Conservation (phyloP, 53 echinoderm and acorn worm species). For the Patiria pectinifera region DNA sequence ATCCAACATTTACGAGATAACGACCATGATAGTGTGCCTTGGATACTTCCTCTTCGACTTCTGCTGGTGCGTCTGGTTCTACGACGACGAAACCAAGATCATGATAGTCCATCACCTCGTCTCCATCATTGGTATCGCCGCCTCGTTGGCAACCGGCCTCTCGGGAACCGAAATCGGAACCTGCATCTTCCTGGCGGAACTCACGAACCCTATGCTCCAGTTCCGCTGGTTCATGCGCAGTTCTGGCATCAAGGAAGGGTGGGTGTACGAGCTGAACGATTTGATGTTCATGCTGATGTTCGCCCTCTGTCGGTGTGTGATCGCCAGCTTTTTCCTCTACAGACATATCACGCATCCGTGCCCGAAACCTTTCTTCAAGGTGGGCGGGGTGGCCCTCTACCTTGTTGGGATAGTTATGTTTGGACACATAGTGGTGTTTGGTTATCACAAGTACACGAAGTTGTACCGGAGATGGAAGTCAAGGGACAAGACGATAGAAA, state of each 20-base stretch:
- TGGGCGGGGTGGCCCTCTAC: constrained; percentile 74
- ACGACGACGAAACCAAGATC: constrained; percentile 53
- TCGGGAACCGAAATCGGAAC: constrained; percentile 83
- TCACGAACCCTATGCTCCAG: constrained; percentile 83
- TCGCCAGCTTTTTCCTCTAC: constrained; percentile 77
- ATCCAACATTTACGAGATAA: constrained; percentile 76
- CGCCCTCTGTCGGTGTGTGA: constrained; percentile 69
- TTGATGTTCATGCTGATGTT: constrained; percentile 77
- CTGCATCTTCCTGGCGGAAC: constrained; percentile 81
- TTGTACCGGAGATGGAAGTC: background rate
- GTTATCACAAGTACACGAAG: constrained; percentile 16
- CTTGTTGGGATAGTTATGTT: constrained; percentile 79
- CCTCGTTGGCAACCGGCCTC: constrained; percentile 56
- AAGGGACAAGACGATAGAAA: background rate
- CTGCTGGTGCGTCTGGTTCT: constrained; percentile 81
- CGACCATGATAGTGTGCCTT: constrained; percentile 78
- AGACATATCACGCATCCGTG: constrained; percentile 66
- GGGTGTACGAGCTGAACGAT: constrained; percentile 83
- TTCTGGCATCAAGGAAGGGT: constrained; percentile 63
- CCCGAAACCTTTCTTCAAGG: constrained; percentile 63
- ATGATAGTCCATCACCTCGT: constrained; percentile 86
- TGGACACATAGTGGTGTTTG: constrained; percentile 31
- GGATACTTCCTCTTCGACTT: constrained; percentile 90
- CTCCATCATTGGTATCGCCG: constrained; percentile 68
- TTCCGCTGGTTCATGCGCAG: constrained; percentile 89